Evolutionary conservation across 2,888 invertebrate genomes (phyloP).

Genomic region (Spatulosminthurus flaviceps): DNA sequence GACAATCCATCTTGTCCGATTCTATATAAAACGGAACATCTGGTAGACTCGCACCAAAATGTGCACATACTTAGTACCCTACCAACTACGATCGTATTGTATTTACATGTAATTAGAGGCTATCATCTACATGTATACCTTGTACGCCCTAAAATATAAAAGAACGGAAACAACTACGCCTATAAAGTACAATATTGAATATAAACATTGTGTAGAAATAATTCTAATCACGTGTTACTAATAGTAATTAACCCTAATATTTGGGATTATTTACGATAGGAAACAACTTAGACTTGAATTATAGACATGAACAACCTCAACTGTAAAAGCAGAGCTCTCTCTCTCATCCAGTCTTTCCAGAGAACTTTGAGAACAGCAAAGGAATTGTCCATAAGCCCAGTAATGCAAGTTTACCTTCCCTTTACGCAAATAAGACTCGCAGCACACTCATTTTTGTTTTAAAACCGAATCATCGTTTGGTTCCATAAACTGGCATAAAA

Average conservation of each 20-base stretch:
- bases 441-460: slow-evolving; percentile 44
- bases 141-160: not conserved
- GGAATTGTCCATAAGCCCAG: not conserved
- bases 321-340: not conserved
- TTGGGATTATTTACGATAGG: slow-evolving; percentile 9
- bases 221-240: not conserved
- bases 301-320: not conserved
- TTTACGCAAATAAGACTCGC: slow-evolving; percentile 39
- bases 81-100: not conserved
- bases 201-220: too few species aligned
- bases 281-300: slow-evolving; percentile 14
- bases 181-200: too few species aligned
- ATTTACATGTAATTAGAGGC: too few species aligned
- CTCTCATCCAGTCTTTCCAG: not conserved
- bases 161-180: not conserved
- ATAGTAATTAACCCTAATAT: not conserved
- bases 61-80: not conserved
- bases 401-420: not conserved
- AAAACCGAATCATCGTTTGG: slow-evolving; percentile 28
- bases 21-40: not conserved
- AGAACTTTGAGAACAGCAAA: not conserved
- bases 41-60: not conserved
- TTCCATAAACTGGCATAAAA: slow-evolving; percentile 19
- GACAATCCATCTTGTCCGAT: not conserved
- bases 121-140: slow-evolving; percentile 5